Percentiles rank a stretch among this genome's conserved stretches.
Evolutionary conservation across 2,888 invertebrate species (phyloP).

Genomic region (Vandiemenella viatica): DNA sequence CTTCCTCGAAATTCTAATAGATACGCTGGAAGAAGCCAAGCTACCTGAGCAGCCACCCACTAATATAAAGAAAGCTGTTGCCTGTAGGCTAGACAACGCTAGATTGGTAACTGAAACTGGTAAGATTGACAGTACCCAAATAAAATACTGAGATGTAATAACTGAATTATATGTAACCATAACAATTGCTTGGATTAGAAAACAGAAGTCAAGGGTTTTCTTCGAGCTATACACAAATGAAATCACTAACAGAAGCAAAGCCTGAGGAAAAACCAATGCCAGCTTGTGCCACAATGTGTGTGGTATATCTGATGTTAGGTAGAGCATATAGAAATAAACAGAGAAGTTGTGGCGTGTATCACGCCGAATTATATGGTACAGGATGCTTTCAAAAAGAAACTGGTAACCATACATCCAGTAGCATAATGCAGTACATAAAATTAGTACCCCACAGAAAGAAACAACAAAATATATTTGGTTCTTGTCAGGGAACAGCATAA

Average conservation of each 20-base stretch:
- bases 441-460: constrained; percentile 45
- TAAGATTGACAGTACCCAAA: constrained; percentile 86
- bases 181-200: constrained; percentile 70
- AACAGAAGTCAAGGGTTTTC: constrained; percentile 53
- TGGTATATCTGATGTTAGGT: constrained; percentile 49
- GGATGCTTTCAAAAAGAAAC: constrained; percentile 78
- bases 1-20: constrained; percentile 74
- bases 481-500: constrained; percentile 40
- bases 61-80: constrained; percentile 34
- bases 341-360: constrained; percentile 95
- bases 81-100: constrained; percentile 34
- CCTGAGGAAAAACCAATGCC: constrained; percentile 48
- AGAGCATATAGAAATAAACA: constrained; percentile 82
- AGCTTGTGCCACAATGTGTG: constrained; percentile 43
- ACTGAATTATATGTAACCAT: constrained; percentile 92
- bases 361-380: constrained; percentile 77
- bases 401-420: constrained; percentile 68
- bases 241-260: constrained; percentile 46
- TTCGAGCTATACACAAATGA: constrained; percentile 47
- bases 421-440: constrained; percentile 42
- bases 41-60: constrained; percentile 59
- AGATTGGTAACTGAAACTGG: constrained; percentile 67
- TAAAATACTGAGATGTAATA: constrained; percentile 90
- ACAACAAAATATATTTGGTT: constrained; percentile 46
- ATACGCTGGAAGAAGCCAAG: constrained; percentile 87